Conservation (phyloP, 1,140 invertebrate species). For the Chironomus striatipennis region DNA sequence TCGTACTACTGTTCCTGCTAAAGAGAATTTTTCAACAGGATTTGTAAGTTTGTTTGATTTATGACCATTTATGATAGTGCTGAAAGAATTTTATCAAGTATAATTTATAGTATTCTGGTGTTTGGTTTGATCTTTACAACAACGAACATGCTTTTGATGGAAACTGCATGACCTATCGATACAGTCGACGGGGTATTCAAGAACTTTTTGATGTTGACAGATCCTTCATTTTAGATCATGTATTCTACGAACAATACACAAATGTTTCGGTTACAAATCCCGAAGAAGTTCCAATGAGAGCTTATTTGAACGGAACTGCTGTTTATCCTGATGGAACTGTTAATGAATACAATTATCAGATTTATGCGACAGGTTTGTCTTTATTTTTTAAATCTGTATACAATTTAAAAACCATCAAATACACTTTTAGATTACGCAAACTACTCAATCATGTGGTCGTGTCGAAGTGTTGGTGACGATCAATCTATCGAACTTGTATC, state of each 20-base stretch:
- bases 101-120: background rate
- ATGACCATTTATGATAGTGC: too few relatives aligned
- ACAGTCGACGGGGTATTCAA: background rate
- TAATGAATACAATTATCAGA: background rate
- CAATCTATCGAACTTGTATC: background rate
- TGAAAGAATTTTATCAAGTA: too few relatives aligned
- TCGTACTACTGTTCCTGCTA: background rate
- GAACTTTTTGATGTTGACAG: background rate
- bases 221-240: background rate
- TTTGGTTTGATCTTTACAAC: background rate
- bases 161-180: background rate
- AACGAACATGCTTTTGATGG: background rate
- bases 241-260: background rate
- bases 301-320: background rate
- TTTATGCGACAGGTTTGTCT: background rate
- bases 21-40: background rate
- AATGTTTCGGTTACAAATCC: background rate
- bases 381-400: too few relatives aligned
- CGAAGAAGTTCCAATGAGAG: background rate
- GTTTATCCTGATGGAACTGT: background rate
- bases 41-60: too few relatives aligned
- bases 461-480: background rate
- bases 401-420: too few relatives aligned
- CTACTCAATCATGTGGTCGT: background rate
- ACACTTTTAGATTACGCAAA: background rate